Evolutionary conservation across 1,140 invertebrate genomes (phyloP), one percentile per base, ranked within the genome.

Genomic region (Euglossa dilemma): DNA sequence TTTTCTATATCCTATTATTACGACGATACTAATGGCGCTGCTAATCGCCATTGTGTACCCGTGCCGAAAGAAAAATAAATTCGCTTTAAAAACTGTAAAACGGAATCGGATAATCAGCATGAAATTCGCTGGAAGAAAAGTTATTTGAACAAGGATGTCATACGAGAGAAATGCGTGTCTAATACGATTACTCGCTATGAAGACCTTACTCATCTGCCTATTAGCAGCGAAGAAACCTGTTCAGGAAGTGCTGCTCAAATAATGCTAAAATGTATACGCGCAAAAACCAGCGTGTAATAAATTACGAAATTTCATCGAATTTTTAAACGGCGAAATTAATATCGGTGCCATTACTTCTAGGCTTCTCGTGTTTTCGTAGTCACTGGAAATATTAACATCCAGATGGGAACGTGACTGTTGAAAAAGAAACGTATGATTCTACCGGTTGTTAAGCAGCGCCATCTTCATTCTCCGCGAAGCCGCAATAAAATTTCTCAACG

Each of bases 101-200:
- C 1, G 7, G 9, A 16, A 18, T 66, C 12, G 14, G 43, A 45
- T 28, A 50, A n/a, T 25, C 11, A n/a, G 16, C 45, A 18, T 6
- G 67, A 25, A 66, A 43, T 25, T 66, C 36, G 9, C 4, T 11
- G 18, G 36, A 12, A 25, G n/a, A 50, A 70, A 11, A 50, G 9
- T 45, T 50, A n/a, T 28, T 50, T 28, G 25, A 43, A 25, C 23
- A 73, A 57, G 12, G 4, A 9, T 36, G 52, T 23, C 71, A 12
- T 36, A n/a, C 52, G 71, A 18, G 20, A 14, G 52, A 70, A 70
- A 70, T n/a, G 67, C 67, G 45, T 70, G 18, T 70, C 45, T 11
- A 20, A 70, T 23, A 25, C n/a, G 67, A 70, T 70, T 70, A 70
- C 45, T 50, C n/a, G 67, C n/a, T 47, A 50, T 50, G 67, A 70